Base-by-base conservation (phyloP, 2,888 invertebrate species). In the Watsonalla binaria region DNA sequence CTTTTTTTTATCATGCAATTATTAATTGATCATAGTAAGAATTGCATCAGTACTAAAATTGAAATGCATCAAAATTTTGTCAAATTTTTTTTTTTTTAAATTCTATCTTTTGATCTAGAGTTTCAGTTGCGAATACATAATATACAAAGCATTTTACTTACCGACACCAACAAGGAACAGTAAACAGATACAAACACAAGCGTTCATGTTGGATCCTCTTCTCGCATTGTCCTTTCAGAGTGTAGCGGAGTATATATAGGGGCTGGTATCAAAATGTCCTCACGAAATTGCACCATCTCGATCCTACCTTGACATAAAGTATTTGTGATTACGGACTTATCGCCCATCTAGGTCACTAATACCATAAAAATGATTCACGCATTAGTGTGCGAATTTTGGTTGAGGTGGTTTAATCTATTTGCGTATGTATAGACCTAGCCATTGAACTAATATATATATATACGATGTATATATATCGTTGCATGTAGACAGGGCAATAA, bases 221-320 rank as follows among this genome's bases (percentile, higher is more conserved):
- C 64, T 69, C 74, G 65, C 66, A 71, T 76, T 78, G 72, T 76
- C 70, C 71, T 72, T 70, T 71, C 60, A 57, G 55, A 54, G 64
- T 57, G 60, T 64, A 59, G 69, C 70, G 61, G 66, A 73, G 72
- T 77, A 74, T 86, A 82, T 86, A 87, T 86, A 83, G 74, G 82
- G 81, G 82, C 79, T 69, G 73, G 70, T 84, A 85, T 81, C 85
- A 71, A 66, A 62, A 56, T 60, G 74, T 78, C 75, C 78, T 76
- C 69, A 62, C 4, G 46, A 61, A 52, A 51, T 60, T 63, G 57
- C 70, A 60, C 62, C 63, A 61, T 66, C 62, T 61, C 53, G 55
- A 54, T 54, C 57, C 63, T 59, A 65, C 84, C 84, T 84, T 85
- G 83, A 81, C 84, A 81, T 71, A 8, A 62, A 71, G 70, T 62